phyloP scores from a whole-genome alignment of 2,888 invertebrate genomes.

The Drosophila kokeensis region DNA sequence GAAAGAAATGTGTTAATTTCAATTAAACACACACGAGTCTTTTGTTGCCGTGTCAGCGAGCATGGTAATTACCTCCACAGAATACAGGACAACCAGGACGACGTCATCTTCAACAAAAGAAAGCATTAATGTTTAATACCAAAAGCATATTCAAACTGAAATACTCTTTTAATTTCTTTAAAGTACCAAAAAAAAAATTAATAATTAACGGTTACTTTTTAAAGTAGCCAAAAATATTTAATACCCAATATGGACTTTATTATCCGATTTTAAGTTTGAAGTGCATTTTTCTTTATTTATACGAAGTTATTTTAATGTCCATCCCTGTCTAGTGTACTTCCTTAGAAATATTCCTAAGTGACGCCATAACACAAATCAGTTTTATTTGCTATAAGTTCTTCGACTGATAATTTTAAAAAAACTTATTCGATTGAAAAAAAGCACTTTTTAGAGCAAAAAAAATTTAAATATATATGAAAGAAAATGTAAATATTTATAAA shows the following conservation, averaged over 20 bases:
- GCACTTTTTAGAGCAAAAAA: no score
- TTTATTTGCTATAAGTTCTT: neutral
- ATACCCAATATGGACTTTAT: neutral
- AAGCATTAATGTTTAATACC: conserved; percentile 2
- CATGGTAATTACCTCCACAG: conserved; percentile 53
- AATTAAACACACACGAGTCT: conserved; percentile 56
- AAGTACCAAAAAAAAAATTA: neutral
- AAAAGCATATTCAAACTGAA: neutral
- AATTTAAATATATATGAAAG: neutral
- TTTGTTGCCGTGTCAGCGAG: conserved; percentile 36
- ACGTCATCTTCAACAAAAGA: conserved; percentile 65
- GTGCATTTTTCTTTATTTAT: neutral
- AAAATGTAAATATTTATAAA: no score
- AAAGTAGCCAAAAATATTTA: neutral
- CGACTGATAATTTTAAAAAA: neutral
- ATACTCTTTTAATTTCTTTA: conserved; percentile 2
- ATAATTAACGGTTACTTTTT: neutral
- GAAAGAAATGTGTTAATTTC: conserved; percentile 37
- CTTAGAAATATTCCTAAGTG: neutral
- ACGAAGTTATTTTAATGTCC: neutral
- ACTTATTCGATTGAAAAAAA: neutral
- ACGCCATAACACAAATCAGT: neutral
- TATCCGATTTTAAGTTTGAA: neutral
- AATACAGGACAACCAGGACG: conserved; percentile 32
- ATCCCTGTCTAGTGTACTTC: neutral